A percentile compares a stretch with the other conserved stretches of the same genome.
Conservation (phyloP, 2,888 invertebrate species). For the Thumatha senex region DNA sequence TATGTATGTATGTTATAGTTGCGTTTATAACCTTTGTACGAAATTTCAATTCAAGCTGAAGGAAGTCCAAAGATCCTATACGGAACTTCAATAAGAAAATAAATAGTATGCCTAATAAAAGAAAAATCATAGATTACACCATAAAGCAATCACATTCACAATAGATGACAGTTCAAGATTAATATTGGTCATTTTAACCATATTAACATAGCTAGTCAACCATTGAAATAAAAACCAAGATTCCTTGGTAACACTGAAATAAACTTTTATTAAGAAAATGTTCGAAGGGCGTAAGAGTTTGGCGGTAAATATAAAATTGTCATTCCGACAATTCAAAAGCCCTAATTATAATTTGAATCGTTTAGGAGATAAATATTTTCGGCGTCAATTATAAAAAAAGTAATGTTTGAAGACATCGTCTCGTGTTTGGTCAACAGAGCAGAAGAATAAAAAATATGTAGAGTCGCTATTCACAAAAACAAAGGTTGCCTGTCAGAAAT, state of each 20-base stretch:
- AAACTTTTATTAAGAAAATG: conserved; percentile 8
- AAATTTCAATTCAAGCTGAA: too few relatives aligned
- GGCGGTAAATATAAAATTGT: conserved; percentile 29
- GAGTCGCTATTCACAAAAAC: conserved; percentile 42
- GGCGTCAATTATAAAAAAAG: conserved; percentile 72
- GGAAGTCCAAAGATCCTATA: too few relatives aligned
- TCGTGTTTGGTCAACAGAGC: conserved; percentile 74
- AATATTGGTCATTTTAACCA: conserved; percentile 72
- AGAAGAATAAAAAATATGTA: conserved; percentile 48
- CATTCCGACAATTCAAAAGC: conserved; percentile 58
- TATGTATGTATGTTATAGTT: too few relatives aligned
- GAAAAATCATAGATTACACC: conserved; percentile 47
- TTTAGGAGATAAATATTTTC: conserved; percentile 80
- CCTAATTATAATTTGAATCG: conserved; percentile 82
- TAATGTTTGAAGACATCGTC: conserved; percentile 76
- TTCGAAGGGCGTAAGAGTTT: conserved; percentile 3
- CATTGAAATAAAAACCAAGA: conserved; percentile 13
- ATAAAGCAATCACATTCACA: conserved; percentile 60
- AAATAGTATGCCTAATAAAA: conserved; percentile 40
- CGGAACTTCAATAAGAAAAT: conserved; percentile 14
- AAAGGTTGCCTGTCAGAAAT: too few relatives aligned
- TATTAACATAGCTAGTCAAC: conserved; percentile 63
- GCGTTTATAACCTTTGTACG: too few relatives aligned
- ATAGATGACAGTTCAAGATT: conserved; percentile 72
- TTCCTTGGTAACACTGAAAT: background rate